Evolutionary conservation across 2,888 invertebrate species (phyloP), one percentile per base, ranked within the genome.

Genomic region (Pyralis farinalis): DNA sequence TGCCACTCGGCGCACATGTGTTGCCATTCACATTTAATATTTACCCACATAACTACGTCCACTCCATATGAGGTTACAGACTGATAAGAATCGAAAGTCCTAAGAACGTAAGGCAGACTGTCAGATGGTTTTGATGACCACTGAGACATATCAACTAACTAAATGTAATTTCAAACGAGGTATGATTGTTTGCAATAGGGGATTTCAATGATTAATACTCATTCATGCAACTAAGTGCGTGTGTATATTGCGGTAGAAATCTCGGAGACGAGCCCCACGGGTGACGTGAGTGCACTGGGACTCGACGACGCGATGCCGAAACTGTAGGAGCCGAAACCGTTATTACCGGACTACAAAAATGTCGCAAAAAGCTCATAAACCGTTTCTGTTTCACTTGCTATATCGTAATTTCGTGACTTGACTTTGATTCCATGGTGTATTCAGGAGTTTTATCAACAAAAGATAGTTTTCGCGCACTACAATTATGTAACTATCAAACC

Each of bases 321-420:
- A 55, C 56, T 67, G 63, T 73, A 63, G 68, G 63, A 72, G 69
- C 62, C 58, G 55, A 64, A 71, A 84, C 84, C 82, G 85, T 85
- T 84, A 83, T 83, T 80, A 79, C 58, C 61, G 63, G 64, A 75
- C 71, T 71, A 79, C 79, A 75, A 78, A 75, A 81, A 76, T 77
- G 68, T 66, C 71, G 71, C 76, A 74, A 79, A 81, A 83, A 82
- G 54, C 63, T 63, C 62, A 57, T 64, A 72, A 77, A 76, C 79
- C 79, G 79, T 83, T 81, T 80, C 76, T 81, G 73, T 82, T 81
- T 81, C 72, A 82, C 76, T 81, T 74, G 74, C 71, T 70, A 72
- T 76, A 82, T 75, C 70, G 71, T 74, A 67, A 73, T 75, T 73
- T 75, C 63, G 65, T 75, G 71, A 77, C 77, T 74, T 78, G 74